Conservation (phyloP, 2,888 invertebrate genomes). For the Sphecodes monilicornis region DNA sequence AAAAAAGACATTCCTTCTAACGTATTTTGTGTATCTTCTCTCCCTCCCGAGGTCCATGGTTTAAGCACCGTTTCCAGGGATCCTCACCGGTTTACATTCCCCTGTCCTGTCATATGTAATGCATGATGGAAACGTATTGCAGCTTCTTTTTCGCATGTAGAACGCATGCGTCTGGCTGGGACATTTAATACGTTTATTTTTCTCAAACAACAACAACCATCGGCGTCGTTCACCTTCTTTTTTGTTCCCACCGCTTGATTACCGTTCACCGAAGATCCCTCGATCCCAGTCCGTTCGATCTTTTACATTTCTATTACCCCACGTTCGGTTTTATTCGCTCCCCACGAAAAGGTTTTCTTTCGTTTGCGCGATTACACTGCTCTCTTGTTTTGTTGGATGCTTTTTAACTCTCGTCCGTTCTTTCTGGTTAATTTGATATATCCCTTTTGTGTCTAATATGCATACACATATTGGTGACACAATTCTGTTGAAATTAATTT, state of each 20-base stretch:
- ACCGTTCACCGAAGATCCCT: constrained; percentile 2
- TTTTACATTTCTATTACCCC: background rate
- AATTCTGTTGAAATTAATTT: no score
- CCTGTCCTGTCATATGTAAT: constrained; percentile 28
- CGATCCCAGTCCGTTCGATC: background rate
- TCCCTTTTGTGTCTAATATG: background rate
- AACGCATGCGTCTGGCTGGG: constrained; percentile 37
- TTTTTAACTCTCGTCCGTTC: background rate
- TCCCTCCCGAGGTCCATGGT: constrained; percentile 17
- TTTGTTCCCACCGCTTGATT: background rate
- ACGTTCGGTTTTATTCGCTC: background rate
- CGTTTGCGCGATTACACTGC: background rate
- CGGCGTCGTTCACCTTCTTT: background rate
- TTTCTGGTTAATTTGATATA: background rate
- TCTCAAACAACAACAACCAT: constrained; percentile 7
- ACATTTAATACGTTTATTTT: constrained; percentile 21
- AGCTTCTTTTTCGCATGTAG: constrained; percentile 21
- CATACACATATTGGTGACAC: background rate
- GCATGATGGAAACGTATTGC: constrained; percentile 38
- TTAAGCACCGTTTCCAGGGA: constrained; percentile 23
- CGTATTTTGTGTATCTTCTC: constrained; percentile 20
- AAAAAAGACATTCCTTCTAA: constrained; percentile 3
- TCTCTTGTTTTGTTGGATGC: background rate
- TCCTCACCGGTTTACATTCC: constrained; percentile 28
- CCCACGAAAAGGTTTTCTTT: background rate